Base-by-base conservation (phyloP, 1,140 invertebrate genomes). In the Drosophila dunni region DNA sequence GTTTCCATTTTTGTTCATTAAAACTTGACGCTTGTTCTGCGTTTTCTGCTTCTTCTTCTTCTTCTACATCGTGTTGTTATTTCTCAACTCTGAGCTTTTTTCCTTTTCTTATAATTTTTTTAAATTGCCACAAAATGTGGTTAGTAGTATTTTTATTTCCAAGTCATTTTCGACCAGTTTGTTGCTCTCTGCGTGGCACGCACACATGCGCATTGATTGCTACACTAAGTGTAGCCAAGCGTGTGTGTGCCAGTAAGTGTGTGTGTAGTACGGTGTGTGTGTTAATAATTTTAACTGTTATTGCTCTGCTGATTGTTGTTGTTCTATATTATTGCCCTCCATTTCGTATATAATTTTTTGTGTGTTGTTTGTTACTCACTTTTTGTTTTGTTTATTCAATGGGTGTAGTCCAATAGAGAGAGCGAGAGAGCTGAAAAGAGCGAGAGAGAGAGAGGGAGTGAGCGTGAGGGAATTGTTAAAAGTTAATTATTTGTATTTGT, bases 401-500 rank as follows among this genome's bases (percentile, higher is more conserved):
- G 83, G 84, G 84, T 79, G 75, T 79, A 62, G 69, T 38, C 67
- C 34, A 20, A 44, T 34, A 57, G 24, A 63, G 46, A 77, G 53
- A 53, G 15, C 13, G 36, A 42, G 36, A 29, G 53, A 38, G 40
- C 7, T 34, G n/a, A 34, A 29, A 34, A 64, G 58, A 64, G 53
- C 73, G 63, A 33, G 57, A 50, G 63, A 44, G 45, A 60, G 40
- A 40, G 56, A 64, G 48, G 70, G 7, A 60, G 33, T 46, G 64
- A 46, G 48, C 4, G 17, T 7, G 68, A 62, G 56, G 58, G 65
- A 76, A 79, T 81, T 88, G 82, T 84, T 89, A 83, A 68, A 89
- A 89, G 83, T 84, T 89, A 88, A 88, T 88, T 88, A 89, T 88
- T 84, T 84, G 71, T 84, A 78, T 84, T 88, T 88, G 77, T 89